Base-by-base conservation (phyloP, 2,888 invertebrate species). In the Lepidocyrtinus sp. region DNA sequence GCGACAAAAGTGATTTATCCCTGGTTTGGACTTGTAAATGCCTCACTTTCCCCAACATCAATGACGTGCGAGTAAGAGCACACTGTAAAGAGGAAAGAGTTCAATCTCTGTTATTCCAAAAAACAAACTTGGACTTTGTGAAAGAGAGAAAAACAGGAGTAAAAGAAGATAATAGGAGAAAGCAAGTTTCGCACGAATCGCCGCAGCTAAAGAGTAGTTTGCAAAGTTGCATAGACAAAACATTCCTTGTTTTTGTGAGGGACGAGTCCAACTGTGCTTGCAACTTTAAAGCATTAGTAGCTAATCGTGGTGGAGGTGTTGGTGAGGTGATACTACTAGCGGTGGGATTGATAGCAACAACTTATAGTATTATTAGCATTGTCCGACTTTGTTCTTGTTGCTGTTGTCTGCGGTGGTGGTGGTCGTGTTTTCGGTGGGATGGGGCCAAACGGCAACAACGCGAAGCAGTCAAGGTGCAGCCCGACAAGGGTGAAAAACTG, bases 401-500 rank as follows among this genome's bases (percentile, higher is more conserved):
- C n/a, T n/a, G n/a, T 22, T 61, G 26, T 24, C 26, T 63, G 25
- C 5, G 26, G 63, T 63, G 26, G 19, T 26, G 9, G 21, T 19
- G 9, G 61, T 19, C 19, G 26, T 26, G 63, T 26, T 65, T 1
- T n/a, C 26, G 65, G 67, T 75, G 81, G 75, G 70, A 81, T 81
- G 81, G 81, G 81, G 75, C 81, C 81, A 81, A 81, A 81, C 75
- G 74, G 50, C 45, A 75, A 75, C 61, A 26, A 55, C 50, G 50
- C 25, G 25, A 75, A 72, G 19, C 59, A 59, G 59, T 45, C 61
- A 27, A 84, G 84, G 76, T 85, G 79, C 74, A 83, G 79, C 63
- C 82, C 83, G 19, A 73, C 74, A 19, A 72, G 82, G 65, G 86
- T 86, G 59, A 86, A 87, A 82, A 87, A 87, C 83, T 88, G 88